Evolutionary conservation across 1,140 invertebrate species (phyloP), one percentile per base, ranked within the genome.

Genomic region (Drosophila insularis): DNA sequence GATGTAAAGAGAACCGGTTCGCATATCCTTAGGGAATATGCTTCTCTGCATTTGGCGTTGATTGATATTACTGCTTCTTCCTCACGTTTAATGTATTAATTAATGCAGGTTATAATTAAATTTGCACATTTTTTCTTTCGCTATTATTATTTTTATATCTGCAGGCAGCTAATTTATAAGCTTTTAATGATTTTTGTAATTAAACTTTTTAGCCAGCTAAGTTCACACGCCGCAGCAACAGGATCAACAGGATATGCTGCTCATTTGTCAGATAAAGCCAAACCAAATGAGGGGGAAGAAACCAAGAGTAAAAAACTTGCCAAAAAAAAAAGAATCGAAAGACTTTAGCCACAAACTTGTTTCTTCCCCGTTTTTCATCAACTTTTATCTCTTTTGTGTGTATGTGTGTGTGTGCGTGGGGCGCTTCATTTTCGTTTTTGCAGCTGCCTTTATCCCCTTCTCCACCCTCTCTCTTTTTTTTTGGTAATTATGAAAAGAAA

Each of bases 181-280:
- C 71, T 89, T 89, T 89, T 89, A 89, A 89, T 89, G 84, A 89
- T 84, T 80, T 84, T 89, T 59, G 80, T 68, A 89, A 89, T 89
- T 89, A 89, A 89, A 84, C 68, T 67, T 65, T 70, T 54, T 21
- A 21, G 21, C 55, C 3, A 8, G 46, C n/a, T 27, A 46, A 55
- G 59, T 70, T 77, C 74, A 77, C 74, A 73, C 70, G 78, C 60
- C 40, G 68, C 84, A 89, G 50, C 70, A 80, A 80, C 84, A 84
- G 84, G 82, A 89, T 87, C 76, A 84, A 89, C 84, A 89, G 84
- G 84, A 89, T 89, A 89, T 89, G 80, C 80, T 80, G 74, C 70
- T 84, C 85, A 89, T 89, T 89, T 89, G 84, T 89, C 85, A 89
- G 85, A 68, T 43, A 65, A 80, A 89, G 84, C 77, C 74, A 80